Base-by-base conservation (phyloP, 2,797 vertebrate species). In the Dallia pectoralis region DNA sequence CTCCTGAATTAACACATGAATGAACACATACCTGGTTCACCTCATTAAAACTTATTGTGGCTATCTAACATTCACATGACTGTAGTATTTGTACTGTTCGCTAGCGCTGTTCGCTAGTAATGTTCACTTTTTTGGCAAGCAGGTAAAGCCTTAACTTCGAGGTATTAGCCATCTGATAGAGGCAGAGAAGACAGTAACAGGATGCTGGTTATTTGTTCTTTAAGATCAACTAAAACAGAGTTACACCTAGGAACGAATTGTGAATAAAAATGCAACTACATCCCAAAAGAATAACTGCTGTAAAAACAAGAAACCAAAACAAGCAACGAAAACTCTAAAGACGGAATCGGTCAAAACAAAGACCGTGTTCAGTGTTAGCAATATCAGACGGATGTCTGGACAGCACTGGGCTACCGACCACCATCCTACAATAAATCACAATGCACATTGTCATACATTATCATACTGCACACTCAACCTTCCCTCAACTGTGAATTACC, bases 401-500 rank as follows among this genome's bases (percentile, higher is more conserved):
- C 27, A 15, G 29, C 15, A 27, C 6, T 59, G n/a, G 53, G 53
- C 22, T 59, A 59, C 40, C 14, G 40, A 40, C 40, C 40, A 44
- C 40, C 40, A 11, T 12, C 40, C 5, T 44, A 63, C 30, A 0
- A 30, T 63, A 11, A 44, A 49, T 3, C 15, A 36, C 22, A 56
- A 56, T 56, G 64, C 33, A 66, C n/a, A n/a, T n/a, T n/a, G n/a
- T n/a, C n/a, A n/a, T n/a, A 44, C 64, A 44, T 44, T 40, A n/a
- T 18, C 6, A 40, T 48, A 68, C 69, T 75, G 79, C 32, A 33
- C 32, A 25, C 19, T 30, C 27, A 49, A 53, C 16, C 48, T 69
- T 63, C 53, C 80, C 47, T 59, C 49, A 36, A 25, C 22, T n/a
- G 18, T 16, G 65, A 4, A 69, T 72, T 33, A 56, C 11, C 67